Evolutionary conservation across 64 coral and sea anemone genomes (phyloP).

Genomic region (Montipora efflorescens): DNA sequence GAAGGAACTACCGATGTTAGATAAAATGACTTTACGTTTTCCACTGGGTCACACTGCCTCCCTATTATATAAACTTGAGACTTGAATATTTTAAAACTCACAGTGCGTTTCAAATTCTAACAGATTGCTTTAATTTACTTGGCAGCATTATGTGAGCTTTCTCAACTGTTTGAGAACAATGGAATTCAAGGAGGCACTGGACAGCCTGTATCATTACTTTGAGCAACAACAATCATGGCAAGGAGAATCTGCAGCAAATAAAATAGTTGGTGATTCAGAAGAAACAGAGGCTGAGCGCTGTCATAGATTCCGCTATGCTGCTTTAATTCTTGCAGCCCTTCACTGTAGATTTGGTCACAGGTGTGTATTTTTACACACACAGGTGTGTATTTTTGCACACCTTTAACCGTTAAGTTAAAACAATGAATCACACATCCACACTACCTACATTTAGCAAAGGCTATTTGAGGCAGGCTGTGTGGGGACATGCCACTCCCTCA

Average conservation of each 20-base stretch:
- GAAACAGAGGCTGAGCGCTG: conserved; percentile 86
- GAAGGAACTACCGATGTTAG: too few relatives aligned
- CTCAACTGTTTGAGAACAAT: conserved; percentile 83
- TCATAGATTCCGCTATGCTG: conserved; percentile 96
- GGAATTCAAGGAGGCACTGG: conserved; percentile 83
- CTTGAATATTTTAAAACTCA: too few relatives aligned
- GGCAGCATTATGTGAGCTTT: conserved; percentile 87
- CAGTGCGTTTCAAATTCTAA: background rate
- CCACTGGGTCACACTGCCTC: too few relatives aligned
- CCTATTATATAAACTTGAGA: too few relatives aligned
- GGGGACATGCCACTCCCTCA: too few relatives aligned
- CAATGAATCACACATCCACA: too few relatives aligned
- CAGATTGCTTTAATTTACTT: background rate
- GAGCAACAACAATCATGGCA: conserved; percentile 89
- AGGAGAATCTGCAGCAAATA: background rate
- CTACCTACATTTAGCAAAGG: too few relatives aligned
- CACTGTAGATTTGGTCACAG: conserved; percentile 93
- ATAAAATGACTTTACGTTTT: too few relatives aligned
- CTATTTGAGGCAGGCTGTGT: too few relatives aligned
- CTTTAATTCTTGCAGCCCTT: conserved; percentile 88
- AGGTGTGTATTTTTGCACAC: conserved; percentile 19
- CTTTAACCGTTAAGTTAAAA: too few relatives aligned
- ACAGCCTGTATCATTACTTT: conserved; percentile 97
- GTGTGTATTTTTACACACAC: conserved; percentile 45
- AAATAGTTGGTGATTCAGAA: conserved; percentile 35